These are phyloP conservation scores for Drosophila ficusphila DNA, from an alignment of 1,140 invertebrate genomes.

Conservation along the genomic window DNA sequence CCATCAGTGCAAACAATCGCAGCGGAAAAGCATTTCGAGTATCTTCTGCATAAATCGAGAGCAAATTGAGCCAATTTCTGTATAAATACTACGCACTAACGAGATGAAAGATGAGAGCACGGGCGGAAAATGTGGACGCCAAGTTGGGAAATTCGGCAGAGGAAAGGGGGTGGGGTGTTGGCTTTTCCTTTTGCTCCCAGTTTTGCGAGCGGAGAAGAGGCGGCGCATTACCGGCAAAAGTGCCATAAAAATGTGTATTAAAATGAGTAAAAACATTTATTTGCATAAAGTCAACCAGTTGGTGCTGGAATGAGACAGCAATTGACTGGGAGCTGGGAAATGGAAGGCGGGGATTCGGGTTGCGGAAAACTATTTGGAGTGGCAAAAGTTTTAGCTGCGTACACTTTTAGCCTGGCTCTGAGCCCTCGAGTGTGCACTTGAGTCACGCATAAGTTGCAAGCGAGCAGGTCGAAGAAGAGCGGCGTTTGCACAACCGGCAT, in stretches of 20 bases:
- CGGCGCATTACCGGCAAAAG: conserved; percentile 69
- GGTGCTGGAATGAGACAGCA: conserved; percentile 48
- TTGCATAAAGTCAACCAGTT: conserved; percentile 73
- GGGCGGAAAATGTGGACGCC: not conserved
- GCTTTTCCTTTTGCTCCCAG: too few relatives aligned
- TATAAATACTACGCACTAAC: conserved; percentile 79
- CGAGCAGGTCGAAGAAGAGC: conserved; percentile 68
- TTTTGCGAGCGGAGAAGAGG: conserved; percentile 52
- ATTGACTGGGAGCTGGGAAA: conserved; percentile 35
- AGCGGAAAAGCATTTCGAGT: conserved; percentile 65
- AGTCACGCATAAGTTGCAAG: conserved; percentile 81
- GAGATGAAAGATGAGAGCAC: conserved; percentile 64
- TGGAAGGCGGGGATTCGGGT: conserved; percentile 45
- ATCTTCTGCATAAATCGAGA: conserved; percentile 78
- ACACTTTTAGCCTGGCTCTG: conserved; percentile 66
- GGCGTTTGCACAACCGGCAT: not conserved
- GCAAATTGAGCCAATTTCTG: conserved; percentile 80
- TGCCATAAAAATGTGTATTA: conserved; percentile 82
- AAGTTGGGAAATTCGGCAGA: not conserved
- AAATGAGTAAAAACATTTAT: conserved; percentile 83
- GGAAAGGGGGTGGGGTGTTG: not conserved
- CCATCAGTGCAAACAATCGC: conserved; percentile 73
- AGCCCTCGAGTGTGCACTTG: conserved; percentile 76
- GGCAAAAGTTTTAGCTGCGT: conserved; percentile 79
- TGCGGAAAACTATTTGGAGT: conserved; percentile 75